These are phyloP conservation scores for Meleagris gallopavo DNA, from an alignment of 2,113 vertebrate genomes.

Conservation along the genomic window DNA sequence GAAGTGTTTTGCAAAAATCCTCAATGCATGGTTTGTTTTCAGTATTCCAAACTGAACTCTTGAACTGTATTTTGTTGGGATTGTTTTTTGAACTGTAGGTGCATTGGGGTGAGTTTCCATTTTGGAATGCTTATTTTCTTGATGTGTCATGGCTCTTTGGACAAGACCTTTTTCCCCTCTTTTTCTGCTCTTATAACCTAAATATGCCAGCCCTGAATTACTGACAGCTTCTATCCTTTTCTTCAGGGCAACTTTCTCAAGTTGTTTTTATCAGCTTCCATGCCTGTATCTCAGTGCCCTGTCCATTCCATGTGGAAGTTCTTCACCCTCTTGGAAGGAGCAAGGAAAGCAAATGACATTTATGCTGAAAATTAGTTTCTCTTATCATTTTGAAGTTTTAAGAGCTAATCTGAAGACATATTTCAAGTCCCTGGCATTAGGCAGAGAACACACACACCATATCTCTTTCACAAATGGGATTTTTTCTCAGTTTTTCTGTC, in stretches of 20 bases:
- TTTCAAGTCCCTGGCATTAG: not conserved
- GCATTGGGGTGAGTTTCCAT: slow-evolving; percentile 34
- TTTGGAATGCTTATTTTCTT: slow-evolving; percentile 31
- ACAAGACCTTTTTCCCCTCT: not conserved
- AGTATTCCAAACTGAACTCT: slow-evolving; percentile 29
- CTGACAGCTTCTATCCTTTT: accelerated
- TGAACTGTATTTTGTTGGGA: slow-evolving; percentile 2
- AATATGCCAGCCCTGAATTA: not conserved
- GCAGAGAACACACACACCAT: not conserved
- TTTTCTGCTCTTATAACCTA: not conserved
- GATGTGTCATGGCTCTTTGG: not conserved
- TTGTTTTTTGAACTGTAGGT: slow-evolving; percentile 35
- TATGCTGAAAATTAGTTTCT: not conserved
- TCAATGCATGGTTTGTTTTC: not conserved
- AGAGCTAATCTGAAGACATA: not conserved
- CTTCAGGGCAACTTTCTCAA: not conserved
- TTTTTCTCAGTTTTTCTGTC: slow-evolving; percentile 3
- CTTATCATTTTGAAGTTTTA: not conserved
- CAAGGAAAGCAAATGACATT: not conserved
- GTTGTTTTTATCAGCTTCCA: not conserved
- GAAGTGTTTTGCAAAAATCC: slow-evolving; percentile 18
- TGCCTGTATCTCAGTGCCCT: not conserved
- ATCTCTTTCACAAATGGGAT: not conserved
- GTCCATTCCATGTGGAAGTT: not conserved
- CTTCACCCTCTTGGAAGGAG: not conserved